Evolutionary conservation across 2,888 invertebrate species (phyloP).

Genomic region (Andrena camellia): DNA sequence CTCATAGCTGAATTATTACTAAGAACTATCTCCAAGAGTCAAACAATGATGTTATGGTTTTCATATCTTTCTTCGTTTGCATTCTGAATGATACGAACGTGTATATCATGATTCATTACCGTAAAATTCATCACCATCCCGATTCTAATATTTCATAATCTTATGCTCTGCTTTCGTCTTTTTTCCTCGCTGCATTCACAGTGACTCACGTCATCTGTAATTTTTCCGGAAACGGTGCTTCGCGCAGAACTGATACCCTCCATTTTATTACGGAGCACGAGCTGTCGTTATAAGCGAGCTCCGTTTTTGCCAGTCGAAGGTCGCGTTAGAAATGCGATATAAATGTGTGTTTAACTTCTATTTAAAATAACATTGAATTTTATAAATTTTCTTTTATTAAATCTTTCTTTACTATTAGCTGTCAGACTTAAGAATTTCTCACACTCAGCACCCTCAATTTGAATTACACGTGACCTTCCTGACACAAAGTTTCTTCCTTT

Average conservation of each 20-base stretch:
- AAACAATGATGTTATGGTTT: no score
- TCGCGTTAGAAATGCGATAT: conserved; percentile 1
- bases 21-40: no score
- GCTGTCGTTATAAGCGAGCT: background rate
- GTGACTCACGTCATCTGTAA: conserved; percentile 18
- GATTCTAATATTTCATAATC: conserved; percentile 7
- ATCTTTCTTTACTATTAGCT: background rate
- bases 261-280: background rate
- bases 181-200: background rate
- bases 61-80: background rate
- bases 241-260: background rate
- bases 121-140: background rate
- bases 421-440: background rate
- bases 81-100: background rate
- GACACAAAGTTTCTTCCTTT: background rate
- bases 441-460: background rate
- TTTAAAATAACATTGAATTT: background rate
- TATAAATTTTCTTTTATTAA: background rate
- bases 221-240: conserved; percentile 17
- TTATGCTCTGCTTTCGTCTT: background rate
- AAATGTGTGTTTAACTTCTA: background rate
- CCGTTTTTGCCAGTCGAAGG: background rate
- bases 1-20: no score
- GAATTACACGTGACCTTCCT: background rate
- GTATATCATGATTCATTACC: conserved; percentile 22